Percentiles rank a stretch among this genome's conserved stretches.
phyloP scores from a whole-genome alignment of 1,140 invertebrate genomes.

The Lepidotrigona ventralis region DNA sequence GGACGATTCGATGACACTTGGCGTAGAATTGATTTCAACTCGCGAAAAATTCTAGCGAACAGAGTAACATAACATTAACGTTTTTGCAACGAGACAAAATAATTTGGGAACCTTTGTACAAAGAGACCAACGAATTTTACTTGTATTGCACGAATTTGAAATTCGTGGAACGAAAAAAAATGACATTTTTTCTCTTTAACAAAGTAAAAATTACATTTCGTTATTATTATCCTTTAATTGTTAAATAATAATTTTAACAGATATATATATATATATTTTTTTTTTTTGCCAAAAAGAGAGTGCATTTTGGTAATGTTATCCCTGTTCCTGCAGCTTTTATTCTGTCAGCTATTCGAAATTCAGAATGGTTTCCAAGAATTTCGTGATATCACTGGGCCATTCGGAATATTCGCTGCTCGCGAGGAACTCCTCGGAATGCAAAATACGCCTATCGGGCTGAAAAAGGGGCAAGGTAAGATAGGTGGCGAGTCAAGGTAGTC shows the following conservation, averaged over 20 bases:
- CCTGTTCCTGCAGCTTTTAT: not conserved
- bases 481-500: constrained; percentile 71
- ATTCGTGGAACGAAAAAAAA: not conserved
- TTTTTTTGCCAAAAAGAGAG: too few species aligned
- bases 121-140: not conserved
- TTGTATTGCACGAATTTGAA: not conserved
- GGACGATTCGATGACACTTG: not conserved
- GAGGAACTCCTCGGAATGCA: constrained; percentile 67
- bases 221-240: too few species aligned
- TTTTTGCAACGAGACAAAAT: not conserved
- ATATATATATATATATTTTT: too few species aligned
- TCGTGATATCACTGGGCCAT: constrained; percentile 43
- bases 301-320: not conserved
- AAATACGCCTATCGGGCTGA: constrained; percentile 67
- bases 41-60: not conserved
- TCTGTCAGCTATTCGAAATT: constrained; percentile 29
- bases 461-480: constrained; percentile 63
- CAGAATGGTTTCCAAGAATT: constrained; percentile 43
- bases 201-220: not conserved
- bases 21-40: not conserved
- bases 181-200: too few species aligned
- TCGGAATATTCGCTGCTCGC: constrained; percentile 47
- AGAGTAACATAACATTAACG: not conserved
- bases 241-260: too few species aligned
- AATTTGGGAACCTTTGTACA: not conserved